Evolutionary conservation across 2,113 vertebrate species (phyloP).

Genomic region (Pomatostomus ruficeps): DNA sequence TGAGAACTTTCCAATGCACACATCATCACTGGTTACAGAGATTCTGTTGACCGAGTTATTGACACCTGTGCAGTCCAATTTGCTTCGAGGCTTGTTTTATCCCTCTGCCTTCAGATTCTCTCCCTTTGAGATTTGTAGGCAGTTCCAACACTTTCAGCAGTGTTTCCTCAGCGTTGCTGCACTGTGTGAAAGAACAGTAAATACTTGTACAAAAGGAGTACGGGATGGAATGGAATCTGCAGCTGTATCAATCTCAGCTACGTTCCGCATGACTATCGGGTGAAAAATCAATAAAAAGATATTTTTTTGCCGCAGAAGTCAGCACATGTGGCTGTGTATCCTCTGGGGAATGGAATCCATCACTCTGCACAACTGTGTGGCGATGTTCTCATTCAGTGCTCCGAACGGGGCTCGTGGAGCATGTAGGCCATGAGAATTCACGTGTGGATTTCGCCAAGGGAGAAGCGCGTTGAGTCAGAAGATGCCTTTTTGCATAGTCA

Average conservation of each 20-base stretch:
- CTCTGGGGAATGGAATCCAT: background rate
- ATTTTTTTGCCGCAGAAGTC: constrained; percentile 22
- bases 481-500: constrained; percentile 47
- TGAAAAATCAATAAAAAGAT: constrained; percentile 17
- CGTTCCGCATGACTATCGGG: background rate
- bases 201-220: background rate
- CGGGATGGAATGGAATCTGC: constrained; percentile 8
- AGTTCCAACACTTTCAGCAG: background rate
- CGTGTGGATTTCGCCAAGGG: background rate
- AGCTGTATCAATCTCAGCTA: background rate
- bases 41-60: constrained; percentile 1
- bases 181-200: background rate
- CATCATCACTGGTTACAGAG: background rate
- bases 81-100: constrained; percentile 9
- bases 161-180: background rate
- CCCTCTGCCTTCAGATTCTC: background rate
- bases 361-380: background rate
- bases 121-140: background rate
- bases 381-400: background rate
- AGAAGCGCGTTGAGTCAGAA: background rate
- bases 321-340: background rate
- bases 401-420: background rate
- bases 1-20: background rate
- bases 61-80: background rate
- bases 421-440: background rate